phyloP scores from a whole-genome alignment of 1,140 invertebrate genomes.

The Brachionus koreanus region DNA sequence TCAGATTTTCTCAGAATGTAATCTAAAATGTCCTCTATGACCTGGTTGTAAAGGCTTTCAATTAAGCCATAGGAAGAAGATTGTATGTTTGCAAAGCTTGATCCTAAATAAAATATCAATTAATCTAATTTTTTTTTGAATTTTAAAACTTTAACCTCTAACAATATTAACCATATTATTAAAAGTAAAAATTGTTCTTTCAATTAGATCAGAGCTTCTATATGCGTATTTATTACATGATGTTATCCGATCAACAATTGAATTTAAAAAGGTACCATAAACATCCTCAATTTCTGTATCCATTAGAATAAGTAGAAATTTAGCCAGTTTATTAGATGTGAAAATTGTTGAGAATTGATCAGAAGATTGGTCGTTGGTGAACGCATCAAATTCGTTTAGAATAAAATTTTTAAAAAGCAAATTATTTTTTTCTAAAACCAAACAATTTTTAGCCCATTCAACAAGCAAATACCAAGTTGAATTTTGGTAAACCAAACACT shows the following conservation, averaged over 20 bases:
- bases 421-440: background rate
- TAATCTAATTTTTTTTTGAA: background rate
- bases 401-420: conserved; percentile 2
- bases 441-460: conserved; percentile 15
- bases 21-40: background rate
- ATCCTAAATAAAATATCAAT: background rate
- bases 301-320: conserved; percentile 1
- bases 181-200: conserved; percentile 11
- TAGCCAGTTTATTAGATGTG: conserved; percentile 2
- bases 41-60: background rate
- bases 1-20: conserved; percentile 15
- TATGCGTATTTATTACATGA: conserved; percentile 15
- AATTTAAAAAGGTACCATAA: background rate
- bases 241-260: background rate
- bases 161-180: background rate
- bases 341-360: conserved; percentile 16
- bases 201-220: background rate
- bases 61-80: background rate
- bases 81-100: background rate
- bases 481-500: conserved; percentile 16
- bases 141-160: background rate
- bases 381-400: background rate
- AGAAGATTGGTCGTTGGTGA: background rate
- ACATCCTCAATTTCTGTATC: background rate
- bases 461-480: conserved; percentile 24